These are phyloP conservation scores for Corydoras sp. DNA, from an alignment of 2,113 vertebrate species.

Conservation along the genomic window DNA sequence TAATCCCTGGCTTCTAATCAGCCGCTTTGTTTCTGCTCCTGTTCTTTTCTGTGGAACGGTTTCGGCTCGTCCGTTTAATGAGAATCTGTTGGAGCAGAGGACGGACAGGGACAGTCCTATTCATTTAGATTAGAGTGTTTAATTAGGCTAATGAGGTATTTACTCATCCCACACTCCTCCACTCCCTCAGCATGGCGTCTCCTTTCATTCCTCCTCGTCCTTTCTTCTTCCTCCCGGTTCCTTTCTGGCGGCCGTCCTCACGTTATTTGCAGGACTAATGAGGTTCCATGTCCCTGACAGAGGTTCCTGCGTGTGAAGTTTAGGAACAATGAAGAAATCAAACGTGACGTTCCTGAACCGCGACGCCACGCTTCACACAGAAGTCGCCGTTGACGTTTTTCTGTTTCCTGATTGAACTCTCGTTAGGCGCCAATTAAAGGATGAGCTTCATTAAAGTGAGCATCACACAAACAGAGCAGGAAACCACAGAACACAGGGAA, in stretches of 20 bases:
- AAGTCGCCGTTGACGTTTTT: too few species aligned
- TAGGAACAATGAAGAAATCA: not conserved
- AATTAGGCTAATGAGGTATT: slow-evolving; percentile 11
- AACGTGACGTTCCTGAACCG: not conserved
- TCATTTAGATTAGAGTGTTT: slow-evolving; percentile 2
- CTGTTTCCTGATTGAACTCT: too few species aligned
- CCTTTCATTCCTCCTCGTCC: not conserved
- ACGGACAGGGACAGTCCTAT: not conserved
- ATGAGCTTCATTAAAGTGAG: too few species aligned
- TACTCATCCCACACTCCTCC: not conserved
- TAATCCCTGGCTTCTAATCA: not conserved
- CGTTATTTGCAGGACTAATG: not conserved
- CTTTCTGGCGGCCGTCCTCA: not conserved
- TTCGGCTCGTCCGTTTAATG: not conserved
- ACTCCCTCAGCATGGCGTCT: not conserved
- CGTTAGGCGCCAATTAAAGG: too few species aligned
- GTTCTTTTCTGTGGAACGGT: not conserved
- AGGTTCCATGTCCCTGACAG: not conserved
- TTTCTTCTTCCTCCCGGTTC: not conserved
- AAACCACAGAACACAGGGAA: too few species aligned
- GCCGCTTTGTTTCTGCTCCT: not conserved
- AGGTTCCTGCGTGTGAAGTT: not conserved
- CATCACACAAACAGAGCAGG: too few species aligned
- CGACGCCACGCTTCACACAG: too few species aligned
- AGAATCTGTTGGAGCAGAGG: not conserved